Evolutionary conservation across 1,140 invertebrate species (phyloP).

Genomic region (Neelides sp.): DNA sequence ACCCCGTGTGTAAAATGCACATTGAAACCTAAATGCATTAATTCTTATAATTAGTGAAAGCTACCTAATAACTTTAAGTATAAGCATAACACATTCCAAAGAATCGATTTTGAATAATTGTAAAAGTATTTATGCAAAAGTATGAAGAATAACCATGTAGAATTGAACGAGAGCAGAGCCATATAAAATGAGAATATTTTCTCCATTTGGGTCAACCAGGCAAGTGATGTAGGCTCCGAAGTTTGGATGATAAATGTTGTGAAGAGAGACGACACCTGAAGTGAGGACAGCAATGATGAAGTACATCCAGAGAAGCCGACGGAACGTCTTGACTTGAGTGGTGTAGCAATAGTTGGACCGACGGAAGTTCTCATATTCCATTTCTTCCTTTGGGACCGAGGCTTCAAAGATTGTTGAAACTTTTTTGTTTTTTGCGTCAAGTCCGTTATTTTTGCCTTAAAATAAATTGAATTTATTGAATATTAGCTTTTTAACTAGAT

Average conservation of each 20-base stretch:
- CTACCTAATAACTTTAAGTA: too few relatives aligned
- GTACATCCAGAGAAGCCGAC: slow-evolving; percentile 26
- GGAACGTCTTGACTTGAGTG: slow-evolving; percentile 27
- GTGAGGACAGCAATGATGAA: slow-evolving; percentile 19
- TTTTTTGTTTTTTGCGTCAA: slow-evolving; percentile 18
- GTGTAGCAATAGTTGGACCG: slow-evolving; percentile 28
- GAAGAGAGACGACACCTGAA: slow-evolving; percentile 17
- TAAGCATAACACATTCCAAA: too few relatives aligned
- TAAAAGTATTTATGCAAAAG: too few relatives aligned
- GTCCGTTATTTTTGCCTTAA: slow-evolving; percentile 19
- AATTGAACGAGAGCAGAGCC: slow-evolving; percentile 21
- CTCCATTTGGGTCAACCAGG: slow-evolving; percentile 14
- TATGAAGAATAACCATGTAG: slow-evolving; percentile 30
- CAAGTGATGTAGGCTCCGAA: slow-evolving; percentile 27
- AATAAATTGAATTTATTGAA: too few relatives aligned
- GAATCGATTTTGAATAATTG: too few relatives aligned
- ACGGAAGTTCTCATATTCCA: slow-evolving; percentile 29
- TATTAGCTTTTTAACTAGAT: too few relatives aligned
- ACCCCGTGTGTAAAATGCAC: too few relatives aligned
- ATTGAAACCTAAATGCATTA: too few relatives aligned
- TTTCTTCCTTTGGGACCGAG: slow-evolving; percentile 20
- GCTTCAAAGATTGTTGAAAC: slow-evolving; percentile 24
- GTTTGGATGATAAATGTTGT: slow-evolving; percentile 23
- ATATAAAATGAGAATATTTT: slow-evolving; percentile 14
- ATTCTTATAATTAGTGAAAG: too few relatives aligned